Conservation (phyloP, 2,797 vertebrate species). For the Eospalax fontanierii region DNA sequence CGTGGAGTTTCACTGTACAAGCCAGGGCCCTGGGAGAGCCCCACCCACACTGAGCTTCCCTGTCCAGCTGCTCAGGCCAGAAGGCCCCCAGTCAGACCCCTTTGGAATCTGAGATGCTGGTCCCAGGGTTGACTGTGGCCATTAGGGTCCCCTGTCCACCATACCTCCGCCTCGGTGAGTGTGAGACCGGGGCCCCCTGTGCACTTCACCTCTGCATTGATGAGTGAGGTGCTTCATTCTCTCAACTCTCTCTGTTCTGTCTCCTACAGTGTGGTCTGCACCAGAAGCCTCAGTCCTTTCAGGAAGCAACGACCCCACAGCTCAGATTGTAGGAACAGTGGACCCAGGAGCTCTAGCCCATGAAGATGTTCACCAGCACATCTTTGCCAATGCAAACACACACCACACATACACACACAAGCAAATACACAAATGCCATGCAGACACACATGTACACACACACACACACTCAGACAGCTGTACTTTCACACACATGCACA, state of each 20-base stretch:
- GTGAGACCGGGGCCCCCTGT: too few species aligned
- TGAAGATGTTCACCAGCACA: background rate
- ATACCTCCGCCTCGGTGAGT: accelerated
- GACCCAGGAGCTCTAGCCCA: background rate
- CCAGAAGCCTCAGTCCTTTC: too few species aligned
- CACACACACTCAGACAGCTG: background rate
- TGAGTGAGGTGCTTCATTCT: background rate
- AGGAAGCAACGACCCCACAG: background rate
- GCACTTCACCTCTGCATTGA: too few species aligned
- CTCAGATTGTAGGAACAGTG: background rate
- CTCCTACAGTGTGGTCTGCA: too few species aligned
- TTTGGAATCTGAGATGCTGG: background rate
- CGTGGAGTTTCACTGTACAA: background rate
- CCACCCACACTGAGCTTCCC: background rate
- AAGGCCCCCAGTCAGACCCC: background rate
- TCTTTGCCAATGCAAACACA: background rate
- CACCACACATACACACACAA: too few species aligned
- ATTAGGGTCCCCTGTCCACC: accelerated
- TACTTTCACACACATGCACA: background rate
- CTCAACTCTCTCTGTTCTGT: accelerated
- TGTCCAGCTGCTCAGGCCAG: background rate
- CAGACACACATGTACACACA: background rate
- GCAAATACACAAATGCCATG: too few species aligned
- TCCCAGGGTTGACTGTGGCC: accelerated
- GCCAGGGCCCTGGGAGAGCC: background rate